A percentile compares a stretch with the other conserved stretches of the same genome.
Evolutionary conservation across 2,797 vertebrate genomes (phyloP).

Genomic region (Danionella dracula): DNA sequence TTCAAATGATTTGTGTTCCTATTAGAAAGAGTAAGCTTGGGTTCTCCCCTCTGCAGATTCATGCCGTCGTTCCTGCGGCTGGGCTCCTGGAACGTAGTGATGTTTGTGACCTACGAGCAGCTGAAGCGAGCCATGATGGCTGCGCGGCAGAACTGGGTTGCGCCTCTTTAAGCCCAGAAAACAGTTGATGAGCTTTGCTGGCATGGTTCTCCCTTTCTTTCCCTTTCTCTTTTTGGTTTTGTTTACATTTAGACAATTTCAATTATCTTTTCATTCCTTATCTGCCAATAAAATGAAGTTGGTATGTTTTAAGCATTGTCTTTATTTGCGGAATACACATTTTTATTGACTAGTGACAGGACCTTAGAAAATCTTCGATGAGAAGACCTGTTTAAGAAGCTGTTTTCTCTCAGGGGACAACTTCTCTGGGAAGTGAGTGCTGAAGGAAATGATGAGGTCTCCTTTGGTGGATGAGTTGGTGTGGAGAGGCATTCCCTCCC

Average conservation of each 20-base stretch:
- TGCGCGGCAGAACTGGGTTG: conserved; percentile 51
- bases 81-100: conserved; percentile 91
- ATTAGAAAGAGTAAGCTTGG: too few relatives aligned
- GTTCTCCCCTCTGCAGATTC: conserved; percentile 65
- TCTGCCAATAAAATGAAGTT: neutral
- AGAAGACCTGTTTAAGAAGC: conserved; percentile 72
- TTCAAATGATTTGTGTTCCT: too few relatives aligned
- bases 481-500: conserved; percentile 85
- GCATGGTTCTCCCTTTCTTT: neutral
- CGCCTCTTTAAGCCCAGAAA: conserved; percentile 49
- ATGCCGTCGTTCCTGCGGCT: conserved; percentile 86
- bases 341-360: neutral
- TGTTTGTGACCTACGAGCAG: conserved; percentile 94
- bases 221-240: neutral
- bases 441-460: conserved; percentile 82
- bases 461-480: conserved; percentile 70
- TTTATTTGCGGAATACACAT: neutral
- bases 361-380: conserved; percentile 23
- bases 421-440: conserved; percentile 77
- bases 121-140: conserved; percentile 81
- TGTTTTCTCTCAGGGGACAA: conserved; percentile 74
- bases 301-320: neutral
- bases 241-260: conserved; percentile 2
- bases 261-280: neutral
- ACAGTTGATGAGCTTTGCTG: conserved; percentile 10